Evolutionary conservation across 2,888 invertebrate species (phyloP), one percentile per base, ranked within the genome.

Genomic region (Tigriopus californicus): DNA sequence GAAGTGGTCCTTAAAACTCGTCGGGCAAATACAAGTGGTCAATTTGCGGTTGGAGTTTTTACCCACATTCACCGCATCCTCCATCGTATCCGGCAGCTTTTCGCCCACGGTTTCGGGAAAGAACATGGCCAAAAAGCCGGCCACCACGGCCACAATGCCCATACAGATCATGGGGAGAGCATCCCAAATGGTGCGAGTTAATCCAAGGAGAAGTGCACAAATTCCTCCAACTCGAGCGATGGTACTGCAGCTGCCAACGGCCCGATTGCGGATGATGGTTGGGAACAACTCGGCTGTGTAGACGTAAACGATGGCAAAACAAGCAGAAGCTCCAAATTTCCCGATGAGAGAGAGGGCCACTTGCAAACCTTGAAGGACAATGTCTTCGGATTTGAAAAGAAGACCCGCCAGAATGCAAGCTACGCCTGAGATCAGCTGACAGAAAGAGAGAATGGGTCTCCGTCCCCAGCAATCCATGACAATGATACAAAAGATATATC

Each of bases 251-350:
- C 83, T 74, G 1, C 90, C 90, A 61, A 90, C 80, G 0, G 87
- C 90, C 46, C 84, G 81, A 67, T 89, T 89, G 33, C 91, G 76
- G 0, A 89, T 81, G 1, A 88, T 83, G 0, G 91, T 91, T 0
- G 91, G 90, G 69, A 87, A 90, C n/a, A 89, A 70, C 71, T 91
- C 91, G 0, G 87, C 88, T 0, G 85, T 83, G 69, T 84, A 90
- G n/a, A 91, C 77, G 69, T 90, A 91, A 3, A 84, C 83, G 1
- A 85, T 83, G 1, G 87, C 83, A 68, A 90, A 91, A 1, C 83
- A 79, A 48, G 87, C 79, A 15, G 85, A 82, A 70, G 85, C 80
- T 8, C 87, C 86, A 67, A 85, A 82, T 62, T 88, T 80, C 0
- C 84, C 85, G 44, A 81, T 69, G 62, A 83, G 79, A 44, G 85